phyloP scores from a whole-genome alignment of 2,113 vertebrate genomes.

The Chinchilla lanigera region DNA sequence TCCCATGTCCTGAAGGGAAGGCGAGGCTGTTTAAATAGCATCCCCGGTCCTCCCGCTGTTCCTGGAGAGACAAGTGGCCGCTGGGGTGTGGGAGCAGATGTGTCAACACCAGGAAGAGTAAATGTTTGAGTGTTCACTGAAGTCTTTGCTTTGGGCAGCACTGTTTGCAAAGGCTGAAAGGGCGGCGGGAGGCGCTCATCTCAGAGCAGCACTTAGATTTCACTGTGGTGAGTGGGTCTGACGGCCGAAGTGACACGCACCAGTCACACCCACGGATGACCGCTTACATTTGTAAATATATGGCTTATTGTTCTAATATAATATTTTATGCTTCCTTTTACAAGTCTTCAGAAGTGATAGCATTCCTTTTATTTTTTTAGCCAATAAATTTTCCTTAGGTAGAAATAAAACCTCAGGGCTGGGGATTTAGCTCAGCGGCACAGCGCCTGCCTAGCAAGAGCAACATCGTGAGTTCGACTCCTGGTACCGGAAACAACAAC shows the following conservation, averaged over 20 bases:
- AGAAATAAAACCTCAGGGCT: background rate
- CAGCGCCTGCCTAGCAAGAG: too few species aligned
- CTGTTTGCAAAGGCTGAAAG: background rate
- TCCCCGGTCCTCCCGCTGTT: background rate
- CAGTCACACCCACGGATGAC: background rate
- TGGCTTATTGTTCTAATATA: background rate
- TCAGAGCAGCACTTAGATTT: background rate
- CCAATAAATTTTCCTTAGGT: background rate
- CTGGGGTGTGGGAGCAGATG: background rate
- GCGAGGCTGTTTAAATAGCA: background rate
- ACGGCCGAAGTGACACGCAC: rapidly evolving
- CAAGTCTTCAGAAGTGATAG: background rate
- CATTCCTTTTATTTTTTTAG: background rate
- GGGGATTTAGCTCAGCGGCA: too few species aligned
- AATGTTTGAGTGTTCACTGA: background rate
- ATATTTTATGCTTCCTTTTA: background rate
- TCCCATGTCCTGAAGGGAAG: background rate
- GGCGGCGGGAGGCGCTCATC: background rate
- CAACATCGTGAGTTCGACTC: too few species aligned
- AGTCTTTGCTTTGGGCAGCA: background rate
- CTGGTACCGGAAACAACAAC: too few species aligned
- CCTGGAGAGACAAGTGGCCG: background rate
- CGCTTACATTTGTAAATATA: background rate
- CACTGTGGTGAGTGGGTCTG: too few species aligned
- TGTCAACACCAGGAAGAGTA: background rate